Evolutionary conservation across 2,888 invertebrate species (phyloP).

Genomic region (Andrena flavipes): DNA sequence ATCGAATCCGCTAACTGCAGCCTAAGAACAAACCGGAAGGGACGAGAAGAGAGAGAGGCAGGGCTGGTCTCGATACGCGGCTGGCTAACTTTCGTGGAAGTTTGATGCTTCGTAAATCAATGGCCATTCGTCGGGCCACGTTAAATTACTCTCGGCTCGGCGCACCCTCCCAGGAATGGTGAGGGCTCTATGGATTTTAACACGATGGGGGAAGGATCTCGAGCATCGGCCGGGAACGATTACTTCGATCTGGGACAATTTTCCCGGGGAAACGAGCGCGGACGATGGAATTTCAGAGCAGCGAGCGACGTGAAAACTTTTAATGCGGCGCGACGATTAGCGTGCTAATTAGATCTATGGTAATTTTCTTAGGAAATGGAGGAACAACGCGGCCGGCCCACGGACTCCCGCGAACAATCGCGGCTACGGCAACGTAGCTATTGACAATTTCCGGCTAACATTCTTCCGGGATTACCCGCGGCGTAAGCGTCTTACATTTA

Average conservation of each 20-base stretch:
- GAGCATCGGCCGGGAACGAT: constrained; percentile 12
- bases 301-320: constrained; percentile 8
- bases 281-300: constrained; percentile 20
- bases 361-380: background rate
- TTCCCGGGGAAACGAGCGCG: background rate
- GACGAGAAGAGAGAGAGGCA: constrained; percentile 43
- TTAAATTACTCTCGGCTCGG: constrained; percentile 73
- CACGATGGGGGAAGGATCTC: constrained; percentile 20
- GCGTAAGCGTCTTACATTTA: constrained; percentile 30
- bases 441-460: background rate
- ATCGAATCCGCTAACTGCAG: constrained; percentile 82
- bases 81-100: constrained; percentile 73
- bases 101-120: constrained; percentile 78
- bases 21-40: constrained; percentile 78
- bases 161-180: constrained; percentile 32
- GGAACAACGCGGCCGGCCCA: too few species aligned
- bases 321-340: constrained; percentile 15
- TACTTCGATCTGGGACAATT: constrained; percentile 15
- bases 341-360: constrained; percentile 24
- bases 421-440: background rate
- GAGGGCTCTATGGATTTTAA: constrained; percentile 50
- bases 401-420: too few species aligned
- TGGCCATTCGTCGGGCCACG: constrained; percentile 76
- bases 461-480: background rate
- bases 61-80: constrained; percentile 71